Conservation (phyloP, 2,113 vertebrate species). For the Macrotus californicus region DNA sequence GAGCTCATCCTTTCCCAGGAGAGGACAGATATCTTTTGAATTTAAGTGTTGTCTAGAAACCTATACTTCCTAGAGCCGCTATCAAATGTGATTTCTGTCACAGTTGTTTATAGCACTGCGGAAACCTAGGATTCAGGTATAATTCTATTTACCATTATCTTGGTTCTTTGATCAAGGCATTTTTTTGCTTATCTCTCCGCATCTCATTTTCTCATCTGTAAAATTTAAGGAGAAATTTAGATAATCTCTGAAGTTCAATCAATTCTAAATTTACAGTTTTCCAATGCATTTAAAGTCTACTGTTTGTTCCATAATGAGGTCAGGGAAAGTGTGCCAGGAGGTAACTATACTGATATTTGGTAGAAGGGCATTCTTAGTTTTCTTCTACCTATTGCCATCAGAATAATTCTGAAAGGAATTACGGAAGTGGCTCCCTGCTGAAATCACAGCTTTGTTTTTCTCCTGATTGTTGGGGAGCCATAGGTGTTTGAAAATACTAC, state of each 20-base stretch:
- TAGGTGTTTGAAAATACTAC: neutral
- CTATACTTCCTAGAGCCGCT: neutral
- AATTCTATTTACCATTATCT: neutral
- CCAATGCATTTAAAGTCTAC: neutral
- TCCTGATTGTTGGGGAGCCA: neutral
- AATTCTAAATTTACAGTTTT: neutral
- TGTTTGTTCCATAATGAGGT: neutral
- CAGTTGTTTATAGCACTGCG: neutral
- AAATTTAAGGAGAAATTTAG: neutral
- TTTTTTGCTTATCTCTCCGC: neutral
- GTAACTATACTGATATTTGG: neutral
- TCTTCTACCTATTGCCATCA: neutral
- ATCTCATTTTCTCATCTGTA: neutral
- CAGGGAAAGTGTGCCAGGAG: neutral
- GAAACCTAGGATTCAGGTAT: neutral
- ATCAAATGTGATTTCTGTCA: neutral
- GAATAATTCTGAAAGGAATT: neutral
- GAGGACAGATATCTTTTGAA: neutral
- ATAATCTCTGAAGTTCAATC: neutral
- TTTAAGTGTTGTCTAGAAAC: neutral
- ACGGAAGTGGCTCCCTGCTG: neutral
- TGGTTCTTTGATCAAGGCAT: neutral
- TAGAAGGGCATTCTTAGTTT: neutral
- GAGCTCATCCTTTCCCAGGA: neutral
- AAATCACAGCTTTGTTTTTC: slow-evolving; percentile 18